Evolutionary conservation across 2,888 invertebrate genomes (phyloP).

Genomic region (Dendrolimus houi): DNA sequence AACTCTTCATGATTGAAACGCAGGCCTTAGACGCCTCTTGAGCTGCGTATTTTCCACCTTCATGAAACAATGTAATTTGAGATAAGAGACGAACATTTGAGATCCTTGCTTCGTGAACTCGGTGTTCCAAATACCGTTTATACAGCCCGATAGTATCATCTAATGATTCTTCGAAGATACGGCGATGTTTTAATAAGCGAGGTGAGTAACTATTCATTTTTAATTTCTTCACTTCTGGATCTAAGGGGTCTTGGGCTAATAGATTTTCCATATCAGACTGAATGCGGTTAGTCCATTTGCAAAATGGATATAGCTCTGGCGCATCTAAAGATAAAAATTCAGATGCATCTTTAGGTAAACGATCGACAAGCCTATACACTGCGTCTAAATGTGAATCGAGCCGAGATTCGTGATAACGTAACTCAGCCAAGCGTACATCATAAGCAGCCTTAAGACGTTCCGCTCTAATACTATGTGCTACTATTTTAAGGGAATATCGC

Average conservation of each 20-base stretch:
- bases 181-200: slow-evolving; percentile 39
- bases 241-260: slow-evolving; percentile 19
- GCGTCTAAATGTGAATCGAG: slow-evolving; percentile 48
- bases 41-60: slow-evolving; percentile 46
- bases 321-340: slow-evolving; percentile 33
- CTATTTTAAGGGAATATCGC: slow-evolving; percentile 47
- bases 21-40: slow-evolving; percentile 38
- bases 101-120: slow-evolving; percentile 50
- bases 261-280: slow-evolving; percentile 29
- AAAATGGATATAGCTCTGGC: slow-evolving; percentile 42
- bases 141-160: slow-evolving; percentile 24
- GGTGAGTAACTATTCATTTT: slow-evolving; percentile 50
- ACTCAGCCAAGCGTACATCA: slow-evolving; percentile 36
- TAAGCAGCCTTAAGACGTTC: slow-evolving; percentile 44
- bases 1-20: slow-evolving; percentile 28
- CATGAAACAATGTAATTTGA: slow-evolving; percentile 37
- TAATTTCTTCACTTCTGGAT: slow-evolving; percentile 36
- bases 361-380: slow-evolving; percentile 32
- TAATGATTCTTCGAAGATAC: slow-evolving; percentile 43
- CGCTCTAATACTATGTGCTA: slow-evolving; percentile 43
- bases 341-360: slow-evolving; percentile 32
- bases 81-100: slow-evolving; percentile 48
- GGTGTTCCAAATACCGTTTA: slow-evolving; percentile 30
- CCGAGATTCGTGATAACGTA: slow-evolving; percentile 41
- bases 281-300: slow-evolving; percentile 33